Percentiles rank a stretch among this genome's conserved stretches.
phyloP scores from a whole-genome alignment of 2,113 vertebrate species.

The Paramormyrops kingsleyae region DNA sequence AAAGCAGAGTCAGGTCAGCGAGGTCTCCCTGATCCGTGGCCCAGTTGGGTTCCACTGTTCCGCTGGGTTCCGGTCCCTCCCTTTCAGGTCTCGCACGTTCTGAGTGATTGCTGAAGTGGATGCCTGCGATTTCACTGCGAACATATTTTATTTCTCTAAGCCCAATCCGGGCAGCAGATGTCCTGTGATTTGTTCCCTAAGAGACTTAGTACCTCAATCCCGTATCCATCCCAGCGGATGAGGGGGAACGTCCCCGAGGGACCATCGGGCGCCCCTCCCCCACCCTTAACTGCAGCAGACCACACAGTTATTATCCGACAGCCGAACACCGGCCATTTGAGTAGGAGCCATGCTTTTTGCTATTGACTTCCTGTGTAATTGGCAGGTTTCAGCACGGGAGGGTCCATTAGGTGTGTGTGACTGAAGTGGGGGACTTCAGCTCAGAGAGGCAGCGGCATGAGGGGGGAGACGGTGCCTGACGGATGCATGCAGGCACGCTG shows the following conservation, averaged over 20 bases:
- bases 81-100: not conserved
- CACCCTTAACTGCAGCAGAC: not conserved
- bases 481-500: not conserved
- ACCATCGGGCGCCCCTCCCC: not conserved
- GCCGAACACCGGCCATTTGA: not conserved
- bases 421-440: not conserved
- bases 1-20: not conserved
- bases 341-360: not conserved
- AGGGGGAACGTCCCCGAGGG: conserved; percentile 44
- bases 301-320: not conserved
- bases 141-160: conserved; percentile 11
- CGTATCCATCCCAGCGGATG: conserved; percentile 39
- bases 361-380: not conserved
- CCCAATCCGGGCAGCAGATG: conserved; percentile 24
- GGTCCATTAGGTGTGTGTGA: not conserved
- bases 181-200: conserved; percentile 46
- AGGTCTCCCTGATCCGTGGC: not conserved
- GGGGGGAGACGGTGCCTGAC: not conserved
- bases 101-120: not conserved
- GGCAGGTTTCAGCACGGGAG: not conserved
- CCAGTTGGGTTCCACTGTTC: not conserved
- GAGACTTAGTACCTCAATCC: conserved; percentile 39
- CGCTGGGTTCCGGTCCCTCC: not conserved
- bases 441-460: not conserved
- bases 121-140: not conserved